These are phyloP conservation scores for Sarcophaga bullata DNA, from an alignment of 1,140 invertebrate species.

Conservation along the genomic window DNA sequence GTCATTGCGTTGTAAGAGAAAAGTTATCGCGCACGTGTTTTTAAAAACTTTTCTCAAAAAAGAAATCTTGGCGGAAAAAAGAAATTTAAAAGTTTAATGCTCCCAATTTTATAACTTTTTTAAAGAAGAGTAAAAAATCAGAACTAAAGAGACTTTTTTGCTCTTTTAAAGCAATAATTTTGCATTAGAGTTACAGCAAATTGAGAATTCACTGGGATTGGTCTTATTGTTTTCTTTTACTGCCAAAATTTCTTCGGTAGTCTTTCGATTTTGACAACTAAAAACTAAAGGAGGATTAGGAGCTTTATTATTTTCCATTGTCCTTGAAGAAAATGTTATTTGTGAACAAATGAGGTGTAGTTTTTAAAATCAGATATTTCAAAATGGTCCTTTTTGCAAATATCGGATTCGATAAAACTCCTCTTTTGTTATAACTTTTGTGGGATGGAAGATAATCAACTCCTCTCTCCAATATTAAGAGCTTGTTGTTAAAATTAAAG, in stretches of 20 bases:
- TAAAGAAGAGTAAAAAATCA: no score
- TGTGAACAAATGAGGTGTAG: neutral
- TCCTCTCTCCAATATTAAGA: neutral
- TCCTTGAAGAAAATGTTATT: no score
- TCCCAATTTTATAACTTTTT: neutral
- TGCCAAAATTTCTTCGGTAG: neutral
- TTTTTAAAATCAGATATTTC: conserved; percentile 6
- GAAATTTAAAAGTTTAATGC: neutral
- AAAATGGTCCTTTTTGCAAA: conserved; percentile 33
- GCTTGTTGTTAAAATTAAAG: neutral
- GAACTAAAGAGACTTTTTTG: no score
- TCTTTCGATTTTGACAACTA: neutral
- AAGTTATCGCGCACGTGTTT: neutral
- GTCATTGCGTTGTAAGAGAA: no score
- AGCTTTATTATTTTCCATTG: neutral
- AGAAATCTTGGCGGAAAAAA: neutral
- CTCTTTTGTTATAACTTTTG: neutral
- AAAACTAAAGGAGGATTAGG: neutral
- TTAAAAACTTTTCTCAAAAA: neutral
- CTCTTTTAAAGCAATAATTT: no score
- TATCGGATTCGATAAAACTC: neutral
- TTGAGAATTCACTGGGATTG: no score
- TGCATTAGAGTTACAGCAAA: no score
- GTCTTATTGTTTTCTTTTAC: neutral
- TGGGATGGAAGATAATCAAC: neutral